These are phyloP conservation scores for Agrochola circellaris DNA, from an alignment of 2,888 invertebrate species.

Conservation along the genomic window DNA sequence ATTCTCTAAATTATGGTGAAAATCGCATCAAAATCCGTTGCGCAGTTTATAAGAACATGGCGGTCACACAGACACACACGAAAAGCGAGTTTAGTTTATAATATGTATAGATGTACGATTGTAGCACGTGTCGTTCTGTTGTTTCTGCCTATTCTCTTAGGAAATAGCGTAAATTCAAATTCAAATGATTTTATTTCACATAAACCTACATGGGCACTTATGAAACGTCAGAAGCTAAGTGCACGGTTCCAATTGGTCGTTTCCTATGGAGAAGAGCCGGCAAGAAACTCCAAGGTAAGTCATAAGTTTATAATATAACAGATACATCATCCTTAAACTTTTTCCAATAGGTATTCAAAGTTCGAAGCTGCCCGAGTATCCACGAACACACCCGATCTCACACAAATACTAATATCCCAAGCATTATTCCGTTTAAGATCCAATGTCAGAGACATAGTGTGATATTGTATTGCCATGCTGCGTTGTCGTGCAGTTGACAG, in stretches of 20 bases:
- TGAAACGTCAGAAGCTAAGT: too few relatives aligned
- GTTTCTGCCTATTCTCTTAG: not conserved
- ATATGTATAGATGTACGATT: not conserved
- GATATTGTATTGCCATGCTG: constrained; percentile 55
- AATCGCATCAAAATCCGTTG: too few relatives aligned
- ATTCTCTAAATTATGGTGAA: not conserved
- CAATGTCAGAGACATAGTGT: constrained; percentile 45
- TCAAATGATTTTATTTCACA: too few relatives aligned
- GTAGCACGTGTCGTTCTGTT: not conserved
- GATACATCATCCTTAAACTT: not conserved
- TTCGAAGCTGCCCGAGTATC: not conserved
- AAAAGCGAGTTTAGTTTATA: not conserved
- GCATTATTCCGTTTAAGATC: constrained; percentile 54
- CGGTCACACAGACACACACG: not conserved
- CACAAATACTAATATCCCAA: constrained; percentile 34
- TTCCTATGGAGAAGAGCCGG: too few relatives aligned
- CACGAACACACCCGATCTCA: constrained; percentile 15
- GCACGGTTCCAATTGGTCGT: too few relatives aligned
- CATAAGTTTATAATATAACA: not conserved
- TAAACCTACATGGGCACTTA: too few relatives aligned
- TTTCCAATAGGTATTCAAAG: not conserved
- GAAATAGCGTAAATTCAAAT: too few relatives aligned
- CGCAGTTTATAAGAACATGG: not conserved
- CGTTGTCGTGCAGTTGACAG: constrained; percentile 57
- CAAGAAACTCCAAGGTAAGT: too few relatives aligned